phyloP scores from a whole-genome alignment of 1,140 invertebrate species.

The Aphis gossypii region DNA sequence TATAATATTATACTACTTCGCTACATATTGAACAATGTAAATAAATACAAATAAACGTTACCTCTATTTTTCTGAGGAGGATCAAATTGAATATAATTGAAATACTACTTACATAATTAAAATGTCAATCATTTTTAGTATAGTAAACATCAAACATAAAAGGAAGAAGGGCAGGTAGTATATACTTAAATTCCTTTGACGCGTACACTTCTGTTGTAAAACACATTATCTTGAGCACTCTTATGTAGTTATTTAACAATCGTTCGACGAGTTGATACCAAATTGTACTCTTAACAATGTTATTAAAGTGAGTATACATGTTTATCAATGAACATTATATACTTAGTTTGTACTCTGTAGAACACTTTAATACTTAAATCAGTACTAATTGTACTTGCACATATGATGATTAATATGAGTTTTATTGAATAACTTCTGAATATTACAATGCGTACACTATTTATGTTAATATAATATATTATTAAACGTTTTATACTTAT shows the following conservation, averaged over 20 bases:
- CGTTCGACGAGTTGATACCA: neutral
- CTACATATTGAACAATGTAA: neutral
- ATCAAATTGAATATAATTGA: neutral
- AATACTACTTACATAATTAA: neutral
- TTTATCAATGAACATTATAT: neutral
- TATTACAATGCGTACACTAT: no score
- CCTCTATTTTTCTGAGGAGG: neutral
- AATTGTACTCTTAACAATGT: neutral
- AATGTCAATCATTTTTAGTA: neutral
- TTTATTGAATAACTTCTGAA: neutral
- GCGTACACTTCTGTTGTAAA: neutral
- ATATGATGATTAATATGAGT: neutral
- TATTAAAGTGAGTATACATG: neutral
- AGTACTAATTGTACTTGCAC: neutral
- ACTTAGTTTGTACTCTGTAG: neutral
- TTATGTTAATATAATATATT: no score
- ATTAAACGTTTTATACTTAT: no score
- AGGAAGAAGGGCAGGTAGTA: neutral
- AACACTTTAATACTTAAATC: neutral
- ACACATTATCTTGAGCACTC: neutral
- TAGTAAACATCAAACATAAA: neutral
- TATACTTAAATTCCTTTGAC: neutral
- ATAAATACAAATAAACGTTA: neutral
- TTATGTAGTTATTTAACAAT: neutral
- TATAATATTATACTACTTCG: neutral